Base-by-base conservation (phyloP, 2,888 invertebrate genomes). In the Sceliomorpha sp. region DNA sequence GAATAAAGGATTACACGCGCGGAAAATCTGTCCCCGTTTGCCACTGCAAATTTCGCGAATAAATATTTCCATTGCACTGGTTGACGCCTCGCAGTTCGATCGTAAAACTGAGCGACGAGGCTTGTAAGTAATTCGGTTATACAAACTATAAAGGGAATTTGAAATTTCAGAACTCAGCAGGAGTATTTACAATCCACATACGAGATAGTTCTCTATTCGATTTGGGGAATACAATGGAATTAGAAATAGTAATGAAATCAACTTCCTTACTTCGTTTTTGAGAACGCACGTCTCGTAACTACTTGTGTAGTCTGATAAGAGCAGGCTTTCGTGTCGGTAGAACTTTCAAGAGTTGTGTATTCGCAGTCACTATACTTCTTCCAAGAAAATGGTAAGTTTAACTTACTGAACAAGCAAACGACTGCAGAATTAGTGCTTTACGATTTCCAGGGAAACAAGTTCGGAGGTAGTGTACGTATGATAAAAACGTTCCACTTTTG, bases 21-120 rank as follows among this genome's bases (percentile, higher is more conserved):
- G 8, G 20, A 20, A 20, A 20, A 20, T 20, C 20, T 20, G 29
- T 29, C 9, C 8, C 29, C 29, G 9, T 29, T 29, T 29, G 34
- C 39, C 37, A 32, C 36, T 13, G 55, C 26, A 70, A 72, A 73
- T 73, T 73, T 76, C 58, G 56, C 69, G 70, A 74, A 71, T 73
- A 76, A 73, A 74, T 71, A 76, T 73, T 72, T 64, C 59, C 59
- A 66, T 42, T 50, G 59, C 51, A 62, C 24, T 44, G 29, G 10
- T n/a, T 20, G 31, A 9, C 14, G 24, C 14, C 24, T 2, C 20
- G 17, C 31, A 5, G 36, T 12, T 48, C 56, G 51, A 51, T 70
- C 63, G 64, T 34, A 42, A 27, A 20, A 45, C 26, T 36, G 56
- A 55, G 48, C 63, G 55, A 48, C 48, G 55, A 27, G 47, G 48